Conservation (phyloP, 1,140 invertebrate genomes). For the Lutraria rhynchaena region DNA sequence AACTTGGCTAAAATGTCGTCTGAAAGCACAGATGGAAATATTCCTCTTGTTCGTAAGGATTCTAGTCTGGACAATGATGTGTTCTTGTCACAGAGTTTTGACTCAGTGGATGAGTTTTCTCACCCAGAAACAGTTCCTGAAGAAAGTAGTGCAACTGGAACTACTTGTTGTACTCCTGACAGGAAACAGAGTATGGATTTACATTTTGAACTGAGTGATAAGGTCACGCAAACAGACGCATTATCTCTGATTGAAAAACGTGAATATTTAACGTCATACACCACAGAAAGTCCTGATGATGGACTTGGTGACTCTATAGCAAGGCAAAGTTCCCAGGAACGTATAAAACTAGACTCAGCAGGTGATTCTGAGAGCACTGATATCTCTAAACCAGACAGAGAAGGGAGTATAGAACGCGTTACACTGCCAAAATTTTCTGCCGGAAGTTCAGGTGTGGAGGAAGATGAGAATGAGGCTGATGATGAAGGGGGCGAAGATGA, state of each 20-base stretch:
- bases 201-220: conserved; percentile 66
- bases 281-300: conserved; percentile 79
- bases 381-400: conserved; percentile 68
- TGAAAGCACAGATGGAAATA: conserved; percentile 83
- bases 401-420: conserved; percentile 75
- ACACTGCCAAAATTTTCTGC: conserved; percentile 83
- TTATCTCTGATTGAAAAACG: conserved; percentile 62
- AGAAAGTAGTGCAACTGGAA: conserved; percentile 78
- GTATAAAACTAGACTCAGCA: conserved; percentile 74
- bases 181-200: conserved; percentile 76
- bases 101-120: conserved; percentile 77
- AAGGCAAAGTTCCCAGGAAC: conserved; percentile 72
- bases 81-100: conserved; percentile 81
- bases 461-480: conserved; percentile 61
- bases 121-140: conserved; percentile 80
- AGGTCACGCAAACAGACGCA: conserved; percentile 67
- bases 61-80: conserved; percentile 86
- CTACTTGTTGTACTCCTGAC: conserved; percentile 76
- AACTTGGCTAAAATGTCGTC: conserved; percentile 85
- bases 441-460: conserved; percentile 81
- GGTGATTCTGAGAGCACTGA: conserved; percentile 75
- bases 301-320: conserved; percentile 79
- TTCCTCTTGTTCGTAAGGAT: conserved; percentile 81
- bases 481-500: conserved; percentile 62
- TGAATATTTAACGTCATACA: conserved; percentile 66